Conservation (phyloP, 2,888 invertebrate species). For the Lordiphosa andalusiaca region DNA sequence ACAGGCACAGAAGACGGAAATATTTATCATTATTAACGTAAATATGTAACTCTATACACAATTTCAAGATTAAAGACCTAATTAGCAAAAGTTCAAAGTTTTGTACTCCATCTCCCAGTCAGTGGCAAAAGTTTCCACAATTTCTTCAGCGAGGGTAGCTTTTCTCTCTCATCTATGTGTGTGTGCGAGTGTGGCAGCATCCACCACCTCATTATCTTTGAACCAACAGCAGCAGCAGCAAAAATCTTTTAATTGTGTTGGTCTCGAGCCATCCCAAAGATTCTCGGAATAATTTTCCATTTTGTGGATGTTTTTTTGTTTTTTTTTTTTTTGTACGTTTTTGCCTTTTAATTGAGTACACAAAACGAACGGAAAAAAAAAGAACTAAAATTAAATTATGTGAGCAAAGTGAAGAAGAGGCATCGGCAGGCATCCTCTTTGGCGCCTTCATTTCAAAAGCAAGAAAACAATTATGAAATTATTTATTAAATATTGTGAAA, state of each 20-base stretch:
- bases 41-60: constrained; percentile 3
- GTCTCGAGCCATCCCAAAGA: constrained; percentile 56
- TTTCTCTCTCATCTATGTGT: constrained; percentile 26
- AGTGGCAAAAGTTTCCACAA: constrained; percentile 1
- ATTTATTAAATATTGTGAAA: constrained; percentile 77
- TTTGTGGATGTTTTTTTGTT: constrained; percentile 36
- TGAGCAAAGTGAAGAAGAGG: constrained; percentile 43
- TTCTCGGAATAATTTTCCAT: constrained; percentile 71
- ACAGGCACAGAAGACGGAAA: not conserved
- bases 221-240: constrained; percentile 24
- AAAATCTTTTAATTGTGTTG: constrained; percentile 66
- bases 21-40: constrained; percentile 2
- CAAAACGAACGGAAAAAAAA: constrained; percentile 17
- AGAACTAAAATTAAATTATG: constrained; percentile 67
- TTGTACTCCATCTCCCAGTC: constrained; percentile 8
- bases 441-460: constrained; percentile 61
- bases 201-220: constrained; percentile 41
- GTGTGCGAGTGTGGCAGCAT: constrained; percentile 3
- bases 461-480: constrained; percentile 76
- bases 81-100: constrained; percentile 11
- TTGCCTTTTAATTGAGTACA: constrained; percentile 73
- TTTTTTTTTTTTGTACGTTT: constrained; percentile 30
- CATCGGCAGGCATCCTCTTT: constrained; percentile 20
- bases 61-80: constrained; percentile 14
- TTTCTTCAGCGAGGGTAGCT: constrained; percentile 1